These are phyloP conservation scores for Rissa tridactyla DNA, from an alignment of 2,113 vertebrate genomes.

Conservation along the genomic window DNA sequence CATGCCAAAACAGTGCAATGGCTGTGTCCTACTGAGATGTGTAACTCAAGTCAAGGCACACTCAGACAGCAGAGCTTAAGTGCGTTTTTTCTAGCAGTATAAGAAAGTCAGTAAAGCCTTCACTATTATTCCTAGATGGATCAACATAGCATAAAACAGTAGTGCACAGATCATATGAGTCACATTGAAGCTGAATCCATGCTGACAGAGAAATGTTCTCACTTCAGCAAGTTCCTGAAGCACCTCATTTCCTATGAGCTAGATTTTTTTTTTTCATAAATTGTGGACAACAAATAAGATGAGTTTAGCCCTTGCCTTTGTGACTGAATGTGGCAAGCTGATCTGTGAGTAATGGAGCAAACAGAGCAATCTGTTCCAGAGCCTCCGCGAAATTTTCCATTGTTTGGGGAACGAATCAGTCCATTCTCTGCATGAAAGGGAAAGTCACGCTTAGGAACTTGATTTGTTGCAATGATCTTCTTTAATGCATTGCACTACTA, in stretches of 20 bases:
- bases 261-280: conserved; percentile 58
- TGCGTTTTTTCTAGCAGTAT: not conserved
- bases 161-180: conserved; percentile 40
- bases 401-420: conserved; percentile 60
- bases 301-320: conserved; percentile 57
- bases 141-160: conserved; percentile 25
- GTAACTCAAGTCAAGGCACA: not conserved
- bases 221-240: conserved; percentile 45
- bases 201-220: conserved; percentile 58
- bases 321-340: conserved; percentile 22
- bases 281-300: conserved; percentile 45
- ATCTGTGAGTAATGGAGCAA: conserved; percentile 62
- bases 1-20: not conserved
- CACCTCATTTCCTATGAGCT: conserved; percentile 58
- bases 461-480: conserved; percentile 44
- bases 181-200: conserved; percentile 34
- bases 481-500: not conserved
- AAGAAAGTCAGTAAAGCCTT: conserved; percentile 19
- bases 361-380: conserved; percentile 60
- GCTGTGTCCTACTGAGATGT: not conserved
- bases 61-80: not conserved
- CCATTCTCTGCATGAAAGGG: conserved; percentile 56
- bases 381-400: conserved; percentile 27
- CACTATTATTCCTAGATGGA: conserved; percentile 49
- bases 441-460: conserved; percentile 51